Conservation (phyloP, 2,888 invertebrate species). For the Mimachlamys varia region DNA sequence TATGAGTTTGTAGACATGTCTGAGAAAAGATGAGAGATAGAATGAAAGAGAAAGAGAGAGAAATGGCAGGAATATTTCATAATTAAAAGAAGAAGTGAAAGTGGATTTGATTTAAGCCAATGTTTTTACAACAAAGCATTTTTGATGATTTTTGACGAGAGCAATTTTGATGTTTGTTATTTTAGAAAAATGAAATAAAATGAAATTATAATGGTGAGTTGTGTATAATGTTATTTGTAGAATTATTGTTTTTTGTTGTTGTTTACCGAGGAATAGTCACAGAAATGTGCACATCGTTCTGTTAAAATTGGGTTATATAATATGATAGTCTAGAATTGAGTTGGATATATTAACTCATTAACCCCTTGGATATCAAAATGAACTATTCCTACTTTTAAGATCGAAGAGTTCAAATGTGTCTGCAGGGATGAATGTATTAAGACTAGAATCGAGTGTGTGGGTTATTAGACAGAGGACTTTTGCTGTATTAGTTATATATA, state of each 20-base stretch:
- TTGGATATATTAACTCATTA: no score
- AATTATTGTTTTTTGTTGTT: neutral
- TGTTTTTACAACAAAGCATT: conserved; percentile 1
- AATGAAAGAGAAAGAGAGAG: neutral
- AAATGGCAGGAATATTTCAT: neutral
- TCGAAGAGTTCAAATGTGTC: no score
- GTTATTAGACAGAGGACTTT: no score
- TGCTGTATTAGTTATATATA: no score
- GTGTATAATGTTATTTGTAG: neutral
- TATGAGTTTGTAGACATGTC: neutral
- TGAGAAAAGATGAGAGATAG: neutral
- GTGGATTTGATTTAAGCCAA: neutral
- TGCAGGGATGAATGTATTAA: no score
- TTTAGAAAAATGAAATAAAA: conserved; percentile 3
- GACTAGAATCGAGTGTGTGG: no score
- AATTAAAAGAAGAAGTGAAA: neutral
- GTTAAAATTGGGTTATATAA: no score
- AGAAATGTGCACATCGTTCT: no score
- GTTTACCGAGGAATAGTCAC: no score
- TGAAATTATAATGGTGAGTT: neutral
- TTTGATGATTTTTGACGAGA: conserved; percentile 14
- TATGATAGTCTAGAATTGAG: no score
- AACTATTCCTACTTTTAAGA: no score
- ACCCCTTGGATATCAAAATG: no score
- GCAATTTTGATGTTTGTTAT: conserved; percentile 28